Conservation (phyloP, 2,888 invertebrate genomes). For the Syritta pipiens region DNA sequence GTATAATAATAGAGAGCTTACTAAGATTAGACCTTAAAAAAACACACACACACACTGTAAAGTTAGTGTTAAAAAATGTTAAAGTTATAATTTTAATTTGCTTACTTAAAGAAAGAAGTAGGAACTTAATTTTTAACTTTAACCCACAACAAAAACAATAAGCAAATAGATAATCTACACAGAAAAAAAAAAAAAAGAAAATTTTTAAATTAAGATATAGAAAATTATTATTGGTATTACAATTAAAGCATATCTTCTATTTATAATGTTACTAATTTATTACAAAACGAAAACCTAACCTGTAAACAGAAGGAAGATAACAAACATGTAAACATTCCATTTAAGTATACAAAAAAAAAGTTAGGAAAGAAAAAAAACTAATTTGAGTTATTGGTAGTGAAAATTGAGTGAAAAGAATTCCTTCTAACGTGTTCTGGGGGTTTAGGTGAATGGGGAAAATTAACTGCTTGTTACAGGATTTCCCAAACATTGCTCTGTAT, state of each 20-base stretch:
- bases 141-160: conserved; percentile 53
- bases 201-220: too few relatives aligned
- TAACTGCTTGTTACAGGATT: too few relatives aligned
- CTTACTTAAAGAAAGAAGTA: too few relatives aligned
- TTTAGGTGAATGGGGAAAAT: too few relatives aligned
- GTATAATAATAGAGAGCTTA: conserved; percentile 63
- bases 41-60: conserved; percentile 1
- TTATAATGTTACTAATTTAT: conserved; percentile 56
- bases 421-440: not conserved
- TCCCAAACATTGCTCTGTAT: too few relatives aligned
- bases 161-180: conserved; percentile 61
- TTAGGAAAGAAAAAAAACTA: conserved; percentile 9
- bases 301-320: conserved; percentile 2
- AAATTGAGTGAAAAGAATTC: not conserved
- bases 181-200: conserved; percentile 33
- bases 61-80: not conserved
- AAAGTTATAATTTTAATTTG: too few relatives aligned
- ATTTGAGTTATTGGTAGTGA: not conserved
- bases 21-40: conserved; percentile 41
- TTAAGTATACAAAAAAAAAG: conserved; percentile 41
- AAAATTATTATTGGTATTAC: too few relatives aligned
- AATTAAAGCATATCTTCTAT: conserved; percentile 60
- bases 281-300: conserved; percentile 8
- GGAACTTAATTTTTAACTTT: too few relatives aligned
- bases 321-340: conserved; percentile 55